Base-by-base conservation (phyloP, 92 coral and sea anemone genomes). In the Nematostella vectensis region DNA sequence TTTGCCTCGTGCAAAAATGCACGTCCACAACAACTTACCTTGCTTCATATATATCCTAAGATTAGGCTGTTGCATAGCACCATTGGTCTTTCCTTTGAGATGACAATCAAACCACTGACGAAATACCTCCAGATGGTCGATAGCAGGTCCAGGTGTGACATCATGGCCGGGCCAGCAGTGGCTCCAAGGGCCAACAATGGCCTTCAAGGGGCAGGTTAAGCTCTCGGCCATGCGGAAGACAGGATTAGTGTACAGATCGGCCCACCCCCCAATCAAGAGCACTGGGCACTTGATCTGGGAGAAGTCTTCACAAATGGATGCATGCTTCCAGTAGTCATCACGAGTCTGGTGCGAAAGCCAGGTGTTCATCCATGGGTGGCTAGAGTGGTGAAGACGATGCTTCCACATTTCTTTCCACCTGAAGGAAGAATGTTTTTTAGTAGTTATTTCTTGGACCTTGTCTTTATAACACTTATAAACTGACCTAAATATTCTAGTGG, bases 341-440 rank as follows among this genome's bases (percentile, higher is more conserved):
- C 83, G 81, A 28, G 79, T 47, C 66, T 74, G 87, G 33, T 84
- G 87, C 25, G 76, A 60, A 15, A 79, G 48, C 94, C 94, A 79
- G 12, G 25, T 50, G 74, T 84, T 74, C 3, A 77, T 55, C 80
- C 86, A 84, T 0, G 94, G 87, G 38, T 84, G 72, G 18, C 49
- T 38, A 27, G 73, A 29, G 18, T 49, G 38, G 16, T 55, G 47
- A 38, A 84, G 39, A 31, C 94, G 94, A 45, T 74, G 67, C 16
- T 79, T 49, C 94, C 94, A 84, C 11, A 70, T 74, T 27, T 84
- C 80, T 58, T 70, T 79, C 94, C 94, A 84, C 31, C 94, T 84
- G 11, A 4, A 38, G n/a, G n/a, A n/a, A n/a, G n/a, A n/a, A n/a
- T n/a, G n/a, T n/a, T n/a, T n/a, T n/a, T n/a, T n/a, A n/a, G n/a